Evolutionary conservation across 2,888 invertebrate genomes (phyloP), one percentile per base, ranked within the genome.

Genomic region (Cistogaster globosa): DNA sequence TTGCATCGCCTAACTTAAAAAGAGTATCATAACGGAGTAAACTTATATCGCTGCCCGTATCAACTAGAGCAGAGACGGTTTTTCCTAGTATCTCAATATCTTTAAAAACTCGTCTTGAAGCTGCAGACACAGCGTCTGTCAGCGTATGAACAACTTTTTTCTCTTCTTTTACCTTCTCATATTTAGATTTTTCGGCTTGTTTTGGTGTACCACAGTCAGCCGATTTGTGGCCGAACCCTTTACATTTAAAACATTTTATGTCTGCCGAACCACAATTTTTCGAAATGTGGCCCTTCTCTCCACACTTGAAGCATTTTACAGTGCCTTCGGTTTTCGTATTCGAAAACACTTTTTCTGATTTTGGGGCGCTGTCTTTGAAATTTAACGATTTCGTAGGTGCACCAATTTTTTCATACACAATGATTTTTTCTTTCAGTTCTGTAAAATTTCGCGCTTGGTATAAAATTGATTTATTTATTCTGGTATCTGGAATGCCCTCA

Each of bases 21-120:
- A 16, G 38, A 38, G 69, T 62, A 32, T 75, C 82, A 62, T 76
- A 76, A 38, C 82, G 32, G 4, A 82, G n/a, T n/a, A 53, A 53
- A 51, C 60, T 22, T 1, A 81, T 60, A 42, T 74, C 81, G 26
- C 74, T 68, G 18, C 75, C 81, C 38, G 38, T 38, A 38, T 38
- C 38, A 38, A 38, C 38, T 38, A 38, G 38, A 38, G 38, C 0
- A 67, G 78, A 45, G 74, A 74, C 83, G 16, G 42, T 48, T 60
- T 26, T 26, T 7, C 71, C 76, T 7, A 55, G 12, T 0, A 76
- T 12, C 12, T 45, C 48, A 12, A 77, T 77, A 7, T 78, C 69
- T n/a, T 63, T 71, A 55, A 78, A 78, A 26, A 69, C 18, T 71
- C 69, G 26, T 77, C 58, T 77, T 45, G 75, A 36, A 9, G 48